A percentile compares a stretch with the other conserved stretches of the same genome.
phyloP scores from a whole-genome alignment of 2,888 invertebrate genomes.

The Pyralis farinalis region DNA sequence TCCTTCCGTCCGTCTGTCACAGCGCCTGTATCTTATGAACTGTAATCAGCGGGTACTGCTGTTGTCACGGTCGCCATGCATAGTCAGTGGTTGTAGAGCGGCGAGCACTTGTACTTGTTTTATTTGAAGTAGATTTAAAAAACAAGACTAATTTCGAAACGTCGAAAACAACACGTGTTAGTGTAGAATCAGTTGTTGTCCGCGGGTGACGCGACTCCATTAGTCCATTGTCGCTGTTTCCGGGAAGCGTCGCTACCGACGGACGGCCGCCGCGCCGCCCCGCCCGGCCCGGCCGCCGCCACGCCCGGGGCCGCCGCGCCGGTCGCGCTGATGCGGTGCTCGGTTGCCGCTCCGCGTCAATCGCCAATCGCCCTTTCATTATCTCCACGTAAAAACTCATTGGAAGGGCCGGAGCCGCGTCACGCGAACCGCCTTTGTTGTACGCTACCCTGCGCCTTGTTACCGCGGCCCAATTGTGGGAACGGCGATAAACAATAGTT shows the following conservation, averaged over 20 bases:
- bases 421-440: conserved; percentile 44
- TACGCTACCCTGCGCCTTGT: conserved; percentile 26
- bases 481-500: conserved; percentile 28
- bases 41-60: too few relatives aligned
- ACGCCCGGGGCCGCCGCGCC: too few relatives aligned
- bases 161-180: conserved; percentile 18
- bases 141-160: too few relatives aligned
- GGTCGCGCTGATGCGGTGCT: conserved; percentile 19
- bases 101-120: too few relatives aligned
- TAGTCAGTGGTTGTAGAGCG: too few relatives aligned
- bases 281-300: too few relatives aligned
- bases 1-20: too few relatives aligned
- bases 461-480: conserved; percentile 28
- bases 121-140: too few relatives aligned
- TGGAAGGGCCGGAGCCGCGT: conserved; percentile 42
- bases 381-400: conserved; percentile 62
- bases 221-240: conserved; percentile 65
- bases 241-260: conserved; percentile 53
- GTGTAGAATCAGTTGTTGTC: conserved; percentile 25
- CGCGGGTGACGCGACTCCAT: conserved; percentile 49
- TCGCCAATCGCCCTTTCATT: conserved; percentile 21
- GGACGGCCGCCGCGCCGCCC: conserved; percentile 47
- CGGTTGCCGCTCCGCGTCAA: conserved; percentile 2
- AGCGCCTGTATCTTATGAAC: too few relatives aligned
- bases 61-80: too few relatives aligned